Evolutionary conservation across 2,888 invertebrate species (phyloP).

Genomic region (Cataglyphis livida): DNA sequence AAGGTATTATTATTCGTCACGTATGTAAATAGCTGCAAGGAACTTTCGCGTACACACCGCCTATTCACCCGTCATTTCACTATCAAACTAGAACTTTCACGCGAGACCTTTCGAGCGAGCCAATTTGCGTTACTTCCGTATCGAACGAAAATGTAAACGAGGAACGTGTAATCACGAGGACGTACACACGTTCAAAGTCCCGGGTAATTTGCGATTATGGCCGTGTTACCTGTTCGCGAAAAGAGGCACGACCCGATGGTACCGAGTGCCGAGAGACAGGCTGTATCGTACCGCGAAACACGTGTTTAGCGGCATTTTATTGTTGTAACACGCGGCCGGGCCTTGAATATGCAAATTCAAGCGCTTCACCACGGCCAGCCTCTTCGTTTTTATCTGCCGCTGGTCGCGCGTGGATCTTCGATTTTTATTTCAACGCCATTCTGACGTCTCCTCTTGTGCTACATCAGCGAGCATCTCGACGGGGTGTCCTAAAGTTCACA

Average conservation of each 20-base stretch:
- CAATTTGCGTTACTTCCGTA: conserved; percentile 33
- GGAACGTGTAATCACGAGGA: conserved; percentile 34
- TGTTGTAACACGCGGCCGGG: conserved; percentile 71
- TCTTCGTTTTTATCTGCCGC: conserved; percentile 48
- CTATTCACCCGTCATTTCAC: conserved; percentile 15
- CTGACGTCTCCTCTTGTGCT: conserved; percentile 20
- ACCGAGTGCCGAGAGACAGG: conserved; percentile 55
- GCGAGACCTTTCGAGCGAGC: conserved; percentile 33
- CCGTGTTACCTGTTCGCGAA: conserved; percentile 58
- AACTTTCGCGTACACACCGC: conserved; percentile 9
- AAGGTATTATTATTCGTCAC: neutral
- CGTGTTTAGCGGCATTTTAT: conserved; percentile 79
- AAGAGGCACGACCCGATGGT: conserved; percentile 58
- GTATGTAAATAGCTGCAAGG: conserved; percentile 14
- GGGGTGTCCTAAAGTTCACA: neutral
- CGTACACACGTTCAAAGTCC: conserved; percentile 25
- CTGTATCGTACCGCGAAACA: conserved; percentile 72
- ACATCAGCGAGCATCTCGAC: neutral
- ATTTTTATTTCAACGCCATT: conserved; percentile 63
- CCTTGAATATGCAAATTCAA: conserved; percentile 70
- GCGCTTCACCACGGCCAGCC: conserved; percentile 11
- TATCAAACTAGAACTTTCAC: conserved; percentile 41
- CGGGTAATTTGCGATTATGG: conserved; percentile 70
- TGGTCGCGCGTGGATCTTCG: conserved; percentile 47
- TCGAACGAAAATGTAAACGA: conserved; percentile 28